Evolutionary conservation across 2,113 vertebrate species (phyloP), one percentile per base, ranked within the genome.

Genomic region (Romanogobio albipinnatus): DNA sequence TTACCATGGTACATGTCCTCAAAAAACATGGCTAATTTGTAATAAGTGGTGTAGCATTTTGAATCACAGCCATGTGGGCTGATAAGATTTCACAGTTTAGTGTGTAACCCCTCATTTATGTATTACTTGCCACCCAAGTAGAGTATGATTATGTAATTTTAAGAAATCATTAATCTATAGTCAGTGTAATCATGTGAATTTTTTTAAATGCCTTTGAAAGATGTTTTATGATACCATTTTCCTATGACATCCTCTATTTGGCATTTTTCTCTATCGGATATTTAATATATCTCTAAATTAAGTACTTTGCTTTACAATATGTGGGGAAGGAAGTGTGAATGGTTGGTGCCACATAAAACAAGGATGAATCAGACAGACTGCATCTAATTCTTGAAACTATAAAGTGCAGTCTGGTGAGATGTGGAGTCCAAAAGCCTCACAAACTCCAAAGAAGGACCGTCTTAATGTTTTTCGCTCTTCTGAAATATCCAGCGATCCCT

Each of bases 371-470:
- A 43, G 24, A 59, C 19, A 45, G 22, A 43, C 39, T 47, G 39
- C 26, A 33, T 74, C 43, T 5, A 22, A 70, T 11, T 43, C 9
- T 70, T 22, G 19, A 2, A 39, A 39, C n/a, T 33, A 29, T 49
- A 66, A 49, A 49, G 24, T 33, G 43, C 15, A 39, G 47, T 10
- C 59, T 66, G 39, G 22, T 7, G 24, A 22, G 22, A 68, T 33
- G 79, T 49, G 15, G 13, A 49, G 22, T 81, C 78, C 61, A 66
- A 5, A 29, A 66, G 78, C 58, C 56, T 47, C 19, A 76, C 15
- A 49, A 76, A 51, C 24, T 77, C 61, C 75, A 26, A 66, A 29
- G 58, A 75, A 66, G 71, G 26, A 53, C 14, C 68, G 53, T 43
- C 17, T 11, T 68, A 33, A 26, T 45, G 39, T 7, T 2, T 10